Base-by-base conservation (phyloP, 2,888 invertebrate genomes). In the Tridacna crocea region DNA sequence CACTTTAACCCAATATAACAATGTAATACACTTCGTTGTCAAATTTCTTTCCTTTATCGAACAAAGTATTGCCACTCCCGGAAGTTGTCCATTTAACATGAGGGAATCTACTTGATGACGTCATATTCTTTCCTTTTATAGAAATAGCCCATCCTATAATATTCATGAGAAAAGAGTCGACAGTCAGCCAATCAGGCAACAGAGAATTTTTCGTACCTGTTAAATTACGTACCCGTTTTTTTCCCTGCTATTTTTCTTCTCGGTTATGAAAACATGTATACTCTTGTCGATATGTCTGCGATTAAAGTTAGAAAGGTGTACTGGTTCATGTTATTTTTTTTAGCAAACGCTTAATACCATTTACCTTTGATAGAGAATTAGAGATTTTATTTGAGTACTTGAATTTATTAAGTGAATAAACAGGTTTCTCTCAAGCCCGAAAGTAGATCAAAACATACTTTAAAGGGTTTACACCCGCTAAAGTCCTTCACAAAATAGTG, bases 101-200 rank as follows among this genome's bases (percentile, higher is more conserved):
- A 60, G 79, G 83, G 83, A 63, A 80, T 79, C 65, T 72, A 79
- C 83, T 77, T 46, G 36, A 13, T 51, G 55, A 83, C 83, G 79
- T 83, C 79, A 83, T n/a, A 17, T 17, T 22, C 46, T 46, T 36
- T 65, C 72, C 68, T n/a, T 75, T 55, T 66, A 48, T 66, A 75
- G 75, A 75, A 68, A 75, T 47, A 55, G 66, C 66, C 75, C 36
- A 66, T 75, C 75, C 75, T 68, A n/a, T n/a, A 24, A 19, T 36
- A 36, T 66, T 13, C 75, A 68, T 75, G 75, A 66, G 75, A 75
- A 75, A 66, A 66, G 51, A 36, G 10, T 48, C 24, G 22, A 24
- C 51, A 19, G 51, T 70, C 26, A 19, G 48, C 70, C 70, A 70
- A 70, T 70, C 70, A 51, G 51, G 22, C 51, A 70, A 51, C 51